Base-by-base conservation (phyloP, 2,113 vertebrate species). In the Barbus barbus region DNA sequence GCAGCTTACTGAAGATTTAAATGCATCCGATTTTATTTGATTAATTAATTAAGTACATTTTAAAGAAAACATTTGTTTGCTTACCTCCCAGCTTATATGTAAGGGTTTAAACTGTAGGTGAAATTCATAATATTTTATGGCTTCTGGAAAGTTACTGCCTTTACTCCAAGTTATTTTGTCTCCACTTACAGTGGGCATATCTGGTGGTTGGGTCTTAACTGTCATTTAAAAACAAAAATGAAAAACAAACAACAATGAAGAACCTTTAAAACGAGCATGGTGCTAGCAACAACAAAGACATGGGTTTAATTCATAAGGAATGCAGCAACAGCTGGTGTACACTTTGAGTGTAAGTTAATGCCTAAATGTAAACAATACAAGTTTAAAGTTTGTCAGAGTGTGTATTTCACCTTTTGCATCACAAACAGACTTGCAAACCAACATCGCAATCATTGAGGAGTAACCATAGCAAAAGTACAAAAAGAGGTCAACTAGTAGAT, bases 201-300 rank as follows among this genome's bases (percentile, higher is more conserved):
- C 81, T 14, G 93, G 93, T 31, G 92, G 87, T 76, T 88, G 83
- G 86, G 94, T 83, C 86, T 93, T 91, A 71, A 95, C 94, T 48
- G 46, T 16, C 13, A 48, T 48, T 72, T n/a, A 71, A 48, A 12
- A 77, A 56, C 16, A 33, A 1, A 84, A 63, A 26, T 67, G 36
- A 60, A 1, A 22, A 26, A 73, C 14, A 79, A 9, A 61, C 20
- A 61, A 38, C 2, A 13, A 33, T 51, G 1, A 53, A n/a, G n/a
- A 71, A 46, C 67, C 24, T 58, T 58, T 58, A 22, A 58, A 58
- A 58, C 2, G 7, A 53, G 51, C 51, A 20, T 53, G 51, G 51
- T 53, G 16, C 51, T 53, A 22, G 6, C 18, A 51, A 51, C 16
- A 51, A 16, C 48, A 56, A 22, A 56, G 51, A 9, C 51, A 22